Conservation (phyloP, 2,797 vertebrate species). For the Todus mexicanus region DNA sequence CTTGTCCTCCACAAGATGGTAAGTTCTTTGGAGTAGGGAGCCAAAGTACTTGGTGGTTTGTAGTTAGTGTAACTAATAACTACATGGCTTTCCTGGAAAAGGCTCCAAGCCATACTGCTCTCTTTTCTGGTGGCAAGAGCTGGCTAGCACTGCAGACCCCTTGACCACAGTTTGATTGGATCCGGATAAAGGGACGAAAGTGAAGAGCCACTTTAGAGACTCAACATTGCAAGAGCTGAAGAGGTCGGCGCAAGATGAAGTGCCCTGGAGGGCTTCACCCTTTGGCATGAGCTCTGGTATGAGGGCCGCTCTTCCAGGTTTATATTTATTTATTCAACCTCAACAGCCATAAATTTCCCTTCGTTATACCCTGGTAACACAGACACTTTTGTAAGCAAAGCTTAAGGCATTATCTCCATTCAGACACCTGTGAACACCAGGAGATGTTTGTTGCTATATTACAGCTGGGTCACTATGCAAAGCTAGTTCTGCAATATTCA, state of each 20-base stretch:
- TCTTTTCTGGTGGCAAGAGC: not conserved
- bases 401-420: not conserved
- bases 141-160: not conserved
- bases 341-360: not conserved
- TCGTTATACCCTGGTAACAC: not conserved
- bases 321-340: not conserved
- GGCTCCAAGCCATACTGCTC: not conserved
- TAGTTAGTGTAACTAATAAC: not conserved
- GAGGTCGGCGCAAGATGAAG: not conserved
- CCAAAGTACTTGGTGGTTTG: not conserved
- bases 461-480: not conserved
- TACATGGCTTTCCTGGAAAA: not conserved
- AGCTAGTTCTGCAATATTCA: not conserved
- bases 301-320: not conserved
- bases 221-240: not conserved
- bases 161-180: not conserved
- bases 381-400: not conserved
- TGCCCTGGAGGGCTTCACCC: not conserved
- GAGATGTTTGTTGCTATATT: not conserved
- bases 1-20: not conserved
- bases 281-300: not conserved
- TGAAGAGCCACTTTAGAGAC: conserved; percentile 2
- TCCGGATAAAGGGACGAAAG: not conserved
- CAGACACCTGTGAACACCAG: not conserved
- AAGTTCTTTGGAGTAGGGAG: not conserved